These are phyloP conservation scores for Macaca nemestrina DNA, from an alignment of 2,113 vertebrate genomes.

Conservation along the genomic window DNA sequence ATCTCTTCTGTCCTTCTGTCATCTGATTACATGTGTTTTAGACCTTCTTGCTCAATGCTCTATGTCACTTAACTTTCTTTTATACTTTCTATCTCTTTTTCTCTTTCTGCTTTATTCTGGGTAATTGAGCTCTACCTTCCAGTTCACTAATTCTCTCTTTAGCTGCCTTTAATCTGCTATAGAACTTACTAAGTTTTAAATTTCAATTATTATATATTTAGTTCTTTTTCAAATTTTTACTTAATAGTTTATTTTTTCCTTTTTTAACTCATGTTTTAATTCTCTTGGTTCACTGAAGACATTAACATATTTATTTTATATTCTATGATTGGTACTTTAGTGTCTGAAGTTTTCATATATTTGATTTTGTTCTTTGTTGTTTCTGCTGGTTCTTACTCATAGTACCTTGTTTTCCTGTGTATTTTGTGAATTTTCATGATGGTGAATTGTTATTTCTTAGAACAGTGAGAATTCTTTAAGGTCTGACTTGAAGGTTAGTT, in stretches of 20 bases:
- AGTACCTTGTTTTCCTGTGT: too few relatives aligned
- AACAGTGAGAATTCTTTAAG: not conserved
- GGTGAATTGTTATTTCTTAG: not conserved
- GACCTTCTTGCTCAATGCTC: not conserved
- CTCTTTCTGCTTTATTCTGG: not conserved
- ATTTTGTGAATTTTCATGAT: not conserved
- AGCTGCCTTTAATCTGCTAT: not conserved
- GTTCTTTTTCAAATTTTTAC: constrained; percentile 28
- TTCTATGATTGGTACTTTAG: not conserved
- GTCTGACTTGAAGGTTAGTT: not conserved
- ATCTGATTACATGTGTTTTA: not conserved
- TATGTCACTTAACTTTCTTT: not conserved
- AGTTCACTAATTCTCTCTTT: not conserved
- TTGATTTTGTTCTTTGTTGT: not conserved
- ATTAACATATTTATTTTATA: constrained; percentile 3
- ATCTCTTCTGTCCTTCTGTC: not conserved
- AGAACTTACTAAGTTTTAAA: constrained; percentile 38
- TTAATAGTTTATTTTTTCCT: not conserved
- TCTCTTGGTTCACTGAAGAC: not conserved
- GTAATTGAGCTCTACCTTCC: not conserved
- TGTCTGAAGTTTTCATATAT: not conserved
- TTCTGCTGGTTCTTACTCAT: too few relatives aligned
- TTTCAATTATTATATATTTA: not conserved
- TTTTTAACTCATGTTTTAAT: constrained; percentile 9
- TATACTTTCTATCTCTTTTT: constrained; percentile 5